Percentiles rank a stretch among this genome's conserved stretches.
Conservation (phyloP, 2,113 vertebrate species). For the Chloebia gouldiae region DNA sequence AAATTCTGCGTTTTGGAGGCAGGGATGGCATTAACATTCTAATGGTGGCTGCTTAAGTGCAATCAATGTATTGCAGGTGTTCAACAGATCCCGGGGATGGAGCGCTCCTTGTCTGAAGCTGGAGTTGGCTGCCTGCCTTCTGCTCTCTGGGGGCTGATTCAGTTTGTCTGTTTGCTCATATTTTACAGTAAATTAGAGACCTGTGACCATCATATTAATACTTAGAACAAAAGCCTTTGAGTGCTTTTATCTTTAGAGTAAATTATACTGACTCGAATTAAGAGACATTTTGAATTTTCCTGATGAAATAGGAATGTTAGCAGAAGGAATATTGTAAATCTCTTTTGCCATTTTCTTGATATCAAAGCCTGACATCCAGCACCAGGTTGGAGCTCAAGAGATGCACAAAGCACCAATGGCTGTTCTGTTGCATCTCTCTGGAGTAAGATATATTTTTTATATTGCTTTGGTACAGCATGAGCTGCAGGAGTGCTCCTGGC, state of each 20-base stretch:
- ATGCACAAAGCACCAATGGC: not conserved
- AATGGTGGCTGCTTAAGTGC: not conserved
- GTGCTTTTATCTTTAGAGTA: not conserved
- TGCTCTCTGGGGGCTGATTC: not conserved
- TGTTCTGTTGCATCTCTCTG: not conserved
- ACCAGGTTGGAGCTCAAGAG: not conserved
- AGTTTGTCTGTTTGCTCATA: not conserved
- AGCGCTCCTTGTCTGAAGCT: not conserved
- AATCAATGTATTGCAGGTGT: not conserved
- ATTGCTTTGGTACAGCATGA: not conserved
- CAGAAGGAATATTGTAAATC: not conserved
- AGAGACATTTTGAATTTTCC: not conserved
- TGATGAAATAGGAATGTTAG: not conserved
- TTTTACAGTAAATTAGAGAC: not conserved
- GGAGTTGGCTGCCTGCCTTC: not conserved
- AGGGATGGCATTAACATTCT: conserved; percentile 8
- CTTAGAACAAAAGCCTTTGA: not conserved
- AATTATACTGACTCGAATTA: not conserved
- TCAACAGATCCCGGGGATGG: not conserved
- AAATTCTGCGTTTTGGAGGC: not conserved
- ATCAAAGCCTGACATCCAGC: not conserved
- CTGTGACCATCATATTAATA: not conserved
- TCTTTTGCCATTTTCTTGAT: not conserved
- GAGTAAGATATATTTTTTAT: not conserved
- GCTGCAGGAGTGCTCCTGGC: not conserved